Percentiles rank a stretch among this genome's conserved stretches.
Conservation (phyloP, 2,113 vertebrate genomes). For the Corydoras maculifer region DNA sequence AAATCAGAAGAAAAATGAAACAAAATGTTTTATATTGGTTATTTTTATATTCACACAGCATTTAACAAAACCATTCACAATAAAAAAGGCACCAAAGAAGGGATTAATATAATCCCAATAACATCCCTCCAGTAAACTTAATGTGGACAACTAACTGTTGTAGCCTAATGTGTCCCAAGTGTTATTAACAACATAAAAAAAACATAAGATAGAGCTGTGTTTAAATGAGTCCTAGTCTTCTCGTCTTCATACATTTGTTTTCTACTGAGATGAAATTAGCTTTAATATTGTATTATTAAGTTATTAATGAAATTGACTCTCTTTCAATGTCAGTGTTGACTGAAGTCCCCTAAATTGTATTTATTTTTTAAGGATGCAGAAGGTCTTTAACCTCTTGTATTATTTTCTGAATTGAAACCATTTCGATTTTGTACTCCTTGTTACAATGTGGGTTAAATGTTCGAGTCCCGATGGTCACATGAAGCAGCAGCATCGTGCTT, state of each 20-base stretch:
- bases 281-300: slow-evolving; percentile 62
- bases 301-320: slow-evolving; percentile 61
- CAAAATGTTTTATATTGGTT: no score
- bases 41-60: no score
- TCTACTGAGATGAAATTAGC: slow-evolving; percentile 55
- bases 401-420: background rate
- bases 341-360: slow-evolving; percentile 68
- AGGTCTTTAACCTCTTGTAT: background rate
- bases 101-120: no score
- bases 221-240: background rate
- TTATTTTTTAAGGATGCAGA: slow-evolving; percentile 45
- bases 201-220: no score
- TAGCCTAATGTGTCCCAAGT: no score
- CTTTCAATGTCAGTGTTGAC: slow-evolving; percentile 45
- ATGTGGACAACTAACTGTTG: no score
- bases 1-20: no score
- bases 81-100: no score
- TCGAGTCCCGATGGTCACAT: background rate
- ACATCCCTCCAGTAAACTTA: no score
- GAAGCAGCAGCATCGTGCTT: slow-evolving; percentile 15
- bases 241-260: slow-evolving; percentile 34
- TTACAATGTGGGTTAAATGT: background rate
- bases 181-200: no score
- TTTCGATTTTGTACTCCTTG: background rate
- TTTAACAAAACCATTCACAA: no score